These are phyloP conservation scores for Solenopsis invicta DNA, from an alignment of 1,140 invertebrate genomes.

Conservation along the genomic window DNA sequence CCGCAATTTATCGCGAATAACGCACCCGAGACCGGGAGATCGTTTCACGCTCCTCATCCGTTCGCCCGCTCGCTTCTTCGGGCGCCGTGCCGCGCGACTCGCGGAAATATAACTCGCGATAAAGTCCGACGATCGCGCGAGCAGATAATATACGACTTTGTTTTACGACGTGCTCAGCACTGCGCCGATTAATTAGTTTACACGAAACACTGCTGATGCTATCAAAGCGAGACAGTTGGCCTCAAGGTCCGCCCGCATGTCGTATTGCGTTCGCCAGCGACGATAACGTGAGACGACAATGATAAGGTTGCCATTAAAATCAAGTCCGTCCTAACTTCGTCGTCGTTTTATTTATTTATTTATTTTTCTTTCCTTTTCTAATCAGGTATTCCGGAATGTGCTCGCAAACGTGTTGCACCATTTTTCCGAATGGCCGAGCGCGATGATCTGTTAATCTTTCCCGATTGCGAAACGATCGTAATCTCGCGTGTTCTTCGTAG, in stretches of 20 bases:
- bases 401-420: slow-evolving; percentile 1
- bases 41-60: background rate
- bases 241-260: slow-evolving; percentile 55
- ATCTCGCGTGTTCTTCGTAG: background rate
- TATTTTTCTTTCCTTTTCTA: background rate
- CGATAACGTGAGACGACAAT: slow-evolving; percentile 15
- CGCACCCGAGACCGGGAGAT: background rate
- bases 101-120: slow-evolving; percentile 47
- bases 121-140: slow-evolving; percentile 30
- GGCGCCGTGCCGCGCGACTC: slow-evolving; percentile 40
- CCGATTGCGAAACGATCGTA: slow-evolving; percentile 38
- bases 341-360: background rate
- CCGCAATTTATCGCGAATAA: slow-evolving; percentile 30
- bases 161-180: slow-evolving; percentile 25
- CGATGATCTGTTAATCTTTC: slow-evolving; percentile 44
- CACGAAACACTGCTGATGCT: slow-evolving; percentile 67
- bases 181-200: slow-evolving; percentile 69
- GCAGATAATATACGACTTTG: slow-evolving; percentile 34
- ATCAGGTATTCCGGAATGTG: background rate
- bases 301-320: slow-evolving; percentile 15
- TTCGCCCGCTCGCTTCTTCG: too few species aligned
- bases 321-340: background rate
- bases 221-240: slow-evolving; percentile 54
- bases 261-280: background rate
- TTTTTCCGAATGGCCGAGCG: slow-evolving; percentile 39